Conservation (phyloP, 2,888 invertebrate genomes). For the Ecliptopera silaceata region DNA sequence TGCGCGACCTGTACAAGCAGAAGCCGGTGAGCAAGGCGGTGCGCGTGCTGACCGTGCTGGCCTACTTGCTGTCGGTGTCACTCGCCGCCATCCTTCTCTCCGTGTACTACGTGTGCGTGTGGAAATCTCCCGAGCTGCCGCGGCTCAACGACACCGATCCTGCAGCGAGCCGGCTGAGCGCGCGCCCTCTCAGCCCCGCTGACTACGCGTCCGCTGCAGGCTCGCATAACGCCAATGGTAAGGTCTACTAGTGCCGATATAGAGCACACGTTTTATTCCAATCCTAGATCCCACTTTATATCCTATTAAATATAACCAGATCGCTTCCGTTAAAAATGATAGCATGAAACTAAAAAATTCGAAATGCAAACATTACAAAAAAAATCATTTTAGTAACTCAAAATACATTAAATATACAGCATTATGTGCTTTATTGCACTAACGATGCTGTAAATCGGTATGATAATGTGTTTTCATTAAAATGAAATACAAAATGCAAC, state of each 20-base stretch:
- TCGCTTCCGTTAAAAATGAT: too few relatives aligned
- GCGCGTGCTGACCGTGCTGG: conserved; percentile 89
- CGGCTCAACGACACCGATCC: conserved; percentile 48
- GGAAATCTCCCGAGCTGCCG: conserved; percentile 86
- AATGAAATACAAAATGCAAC: too few relatives aligned
- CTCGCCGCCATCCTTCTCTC: conserved; percentile 91
- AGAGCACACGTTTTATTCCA: too few relatives aligned
- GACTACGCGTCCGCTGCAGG: conserved; percentile 6
- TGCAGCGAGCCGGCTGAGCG: conserved; percentile 39
- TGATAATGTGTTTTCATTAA: too few relatives aligned
- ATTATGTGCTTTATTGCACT: too few relatives aligned
- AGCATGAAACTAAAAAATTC: too few relatives aligned
- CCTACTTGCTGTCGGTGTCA: conserved; percentile 93
- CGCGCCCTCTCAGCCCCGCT: conserved; percentile 18
- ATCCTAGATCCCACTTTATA: too few relatives aligned
- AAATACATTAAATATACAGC: too few relatives aligned
- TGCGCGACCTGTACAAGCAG: conserved; percentile 66
- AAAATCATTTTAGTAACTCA: too few relatives aligned
- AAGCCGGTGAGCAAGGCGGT: conserved; percentile 74
- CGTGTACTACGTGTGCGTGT: conserved; percentile 91
- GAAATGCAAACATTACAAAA: too few relatives aligned
- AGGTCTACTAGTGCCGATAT: conserved; percentile 8
- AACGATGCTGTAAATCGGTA: too few relatives aligned
- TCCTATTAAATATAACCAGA: too few relatives aligned
- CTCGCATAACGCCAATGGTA: conserved; percentile 26